Evolutionary conservation across 2,113 vertebrate species (phyloP), one percentile per base, ranked within the genome.

Genomic region (Donacobius atricapilla): DNA sequence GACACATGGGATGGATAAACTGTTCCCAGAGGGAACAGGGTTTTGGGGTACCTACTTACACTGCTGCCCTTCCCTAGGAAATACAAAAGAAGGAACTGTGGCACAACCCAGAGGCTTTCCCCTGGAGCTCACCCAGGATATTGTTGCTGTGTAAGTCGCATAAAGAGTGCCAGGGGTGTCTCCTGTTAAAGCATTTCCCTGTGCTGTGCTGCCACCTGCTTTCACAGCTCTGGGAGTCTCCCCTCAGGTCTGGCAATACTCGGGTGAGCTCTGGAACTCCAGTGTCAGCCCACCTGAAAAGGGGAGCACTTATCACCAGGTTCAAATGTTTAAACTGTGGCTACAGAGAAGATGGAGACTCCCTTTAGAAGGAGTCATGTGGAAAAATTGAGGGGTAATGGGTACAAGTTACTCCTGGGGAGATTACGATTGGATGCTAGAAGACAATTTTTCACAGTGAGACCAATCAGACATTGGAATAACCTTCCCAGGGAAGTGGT

Each of bases 121-220:
- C 33, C 40, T 13, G 5, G 4, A 15, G 4, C 19, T 60, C 30
- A 42, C 30, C 10, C 3, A 0, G 5, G 7, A 2, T 25, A 2
- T 4, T 23, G 16, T 9, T 2, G 2, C 22, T 16, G 9, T 13
- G 12, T 20, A 48, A 65, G 2, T 13, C 22, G 21, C 0, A 0
- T 1, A 23, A 57, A 15, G 1, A 4, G 22, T 5, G 2, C 17
- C 5, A 37, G 13, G 27, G 14, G 6, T 37, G 56, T 48, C 75
- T 76, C 33, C 69, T 65, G 63, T 53, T 19, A 73, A 57, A 81
- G 42, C 28, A 0, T 86, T 81, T 81, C 54, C 76, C 48, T 35
- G 7, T 33, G 21, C 19, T 64, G 35, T 47, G 39, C 50, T 89
- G 57, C 35, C 88, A 40, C 60, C 87, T 92, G 92, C 53, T 58